Conservation (phyloP, 2,888 invertebrate species). For the Vannuccia rotundouncinata region DNA sequence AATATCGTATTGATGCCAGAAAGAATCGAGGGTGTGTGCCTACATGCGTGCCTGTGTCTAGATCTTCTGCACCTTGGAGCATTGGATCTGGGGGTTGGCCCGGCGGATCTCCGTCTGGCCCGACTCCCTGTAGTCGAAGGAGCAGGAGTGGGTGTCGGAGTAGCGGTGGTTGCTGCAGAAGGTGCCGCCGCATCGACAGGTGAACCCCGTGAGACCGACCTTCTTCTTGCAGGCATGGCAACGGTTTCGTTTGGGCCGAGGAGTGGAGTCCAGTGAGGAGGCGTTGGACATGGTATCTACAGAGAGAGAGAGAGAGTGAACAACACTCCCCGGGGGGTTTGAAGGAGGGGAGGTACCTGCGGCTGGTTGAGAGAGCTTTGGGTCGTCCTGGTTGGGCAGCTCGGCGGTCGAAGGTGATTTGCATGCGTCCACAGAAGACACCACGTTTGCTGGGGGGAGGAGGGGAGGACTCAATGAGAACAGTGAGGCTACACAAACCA, state of each 20-base stretch:
- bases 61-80: conserved; percentile 29
- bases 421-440: no score
- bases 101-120: conserved; percentile 90
- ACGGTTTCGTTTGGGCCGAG: conserved; percentile 69
- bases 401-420: no score
- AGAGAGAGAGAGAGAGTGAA: background rate
- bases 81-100: conserved; percentile 71
- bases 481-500: no score
- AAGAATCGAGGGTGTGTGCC: background rate
- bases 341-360: background rate
- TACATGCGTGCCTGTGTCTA: background rate
- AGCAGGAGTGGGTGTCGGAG: conserved; percentile 97
- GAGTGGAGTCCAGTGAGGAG: background rate
- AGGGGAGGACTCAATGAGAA: no score
- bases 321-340: background rate
- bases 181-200: conserved; percentile 94
- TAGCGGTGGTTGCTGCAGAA: conserved; percentile 97
- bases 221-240: conserved; percentile 94
- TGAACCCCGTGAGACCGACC: conserved; percentile 98
- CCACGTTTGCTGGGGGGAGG: no score
- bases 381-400: no score
- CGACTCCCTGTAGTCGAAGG: conserved; percentile 95
- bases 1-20: background rate
- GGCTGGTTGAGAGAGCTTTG: background rate
- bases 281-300: background rate